These are phyloP conservation scores for Ernsta delagoae DNA, from an alignment of 2,888 invertebrate genomes.

Conservation along the genomic window DNA sequence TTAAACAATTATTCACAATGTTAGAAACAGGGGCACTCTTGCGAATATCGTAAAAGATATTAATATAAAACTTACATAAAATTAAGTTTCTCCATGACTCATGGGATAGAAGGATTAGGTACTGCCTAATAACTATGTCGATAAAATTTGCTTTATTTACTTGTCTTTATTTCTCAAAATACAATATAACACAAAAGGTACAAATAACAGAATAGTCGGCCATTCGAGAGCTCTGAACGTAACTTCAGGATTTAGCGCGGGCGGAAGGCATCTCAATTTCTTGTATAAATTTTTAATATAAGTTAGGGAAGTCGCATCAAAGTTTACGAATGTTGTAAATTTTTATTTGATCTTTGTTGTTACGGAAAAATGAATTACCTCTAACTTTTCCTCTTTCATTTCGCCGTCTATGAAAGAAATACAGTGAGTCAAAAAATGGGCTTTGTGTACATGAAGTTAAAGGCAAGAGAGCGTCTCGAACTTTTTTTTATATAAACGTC, in stretches of 20 bases:
- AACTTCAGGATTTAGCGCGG: slow-evolving; percentile 43
- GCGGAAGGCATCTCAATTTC: slow-evolving; percentile 50
- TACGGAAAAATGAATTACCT: slow-evolving; percentile 53
- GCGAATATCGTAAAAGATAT: no score
- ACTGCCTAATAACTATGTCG: no score
- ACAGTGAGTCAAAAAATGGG: slow-evolving; percentile 35
- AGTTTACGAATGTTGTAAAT: slow-evolving; percentile 56
- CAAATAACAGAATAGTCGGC: slow-evolving; percentile 17
- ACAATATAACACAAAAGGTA: slow-evolving; percentile 10
- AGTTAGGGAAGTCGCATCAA: slow-evolving; percentile 54
- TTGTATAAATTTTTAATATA: slow-evolving; percentile 61
- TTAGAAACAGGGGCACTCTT: no score
- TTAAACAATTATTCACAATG: no score
- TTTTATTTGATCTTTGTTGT: slow-evolving; percentile 56
- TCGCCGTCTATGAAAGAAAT: slow-evolving; percentile 48
- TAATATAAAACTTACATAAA: no score
- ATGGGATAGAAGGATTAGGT: no score
- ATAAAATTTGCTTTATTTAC: no score
- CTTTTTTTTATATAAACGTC: slow-evolving; percentile 15
- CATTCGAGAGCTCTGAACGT: slow-evolving; percentile 14
- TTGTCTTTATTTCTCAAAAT: not conserved
- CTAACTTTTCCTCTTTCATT: slow-evolving; percentile 49
- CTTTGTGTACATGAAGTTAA: slow-evolving; percentile 22
- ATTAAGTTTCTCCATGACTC: no score
- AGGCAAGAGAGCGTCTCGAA: not conserved